Percentiles rank a stretch among this genome's conserved stretches.
These are phyloP conservation scores for Clarias gariepinus DNA, from an alignment of 2,113 vertebrate species.

Conservation along the genomic window DNA sequence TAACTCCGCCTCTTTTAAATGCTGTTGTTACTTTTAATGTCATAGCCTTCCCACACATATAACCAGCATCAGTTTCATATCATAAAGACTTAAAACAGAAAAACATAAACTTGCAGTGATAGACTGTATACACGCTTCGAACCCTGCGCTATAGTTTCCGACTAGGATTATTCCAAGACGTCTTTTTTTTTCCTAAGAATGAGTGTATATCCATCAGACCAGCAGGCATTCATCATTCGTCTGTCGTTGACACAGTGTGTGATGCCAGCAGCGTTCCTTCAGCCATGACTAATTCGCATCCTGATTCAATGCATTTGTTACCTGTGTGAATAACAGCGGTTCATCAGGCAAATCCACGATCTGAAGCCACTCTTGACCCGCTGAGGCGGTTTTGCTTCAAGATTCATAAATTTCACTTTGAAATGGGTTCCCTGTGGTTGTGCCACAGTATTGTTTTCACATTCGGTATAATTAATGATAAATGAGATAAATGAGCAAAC, in stretches of 20 bases:
- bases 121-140: not conserved
- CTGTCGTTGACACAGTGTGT: not conserved
- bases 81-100: not conserved
- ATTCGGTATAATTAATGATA: constrained; percentile 21
- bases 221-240: constrained; percentile 23
- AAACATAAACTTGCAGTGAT: too few species aligned
- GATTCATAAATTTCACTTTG: not conserved
- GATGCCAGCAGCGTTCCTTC: not conserved
- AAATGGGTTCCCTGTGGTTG: not conserved
- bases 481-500: constrained; percentile 23
- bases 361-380: not conserved
- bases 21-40: not conserved
- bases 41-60: not conserved
- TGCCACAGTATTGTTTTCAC: not conserved
- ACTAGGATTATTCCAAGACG: not conserved
- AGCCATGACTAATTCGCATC: constrained; percentile 5
- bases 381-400: not conserved
- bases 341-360: not conserved
- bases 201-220: not conserved
- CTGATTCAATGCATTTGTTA: constrained; percentile 15
- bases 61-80: not conserved
- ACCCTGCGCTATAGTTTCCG: not conserved
- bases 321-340: not conserved
- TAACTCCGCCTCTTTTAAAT: not conserved
- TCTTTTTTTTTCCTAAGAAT: not conserved